These are phyloP conservation scores for Actenoides lindsayi DNA, from an alignment of 2,113 vertebrate genomes.

Conservation along the genomic window DNA sequence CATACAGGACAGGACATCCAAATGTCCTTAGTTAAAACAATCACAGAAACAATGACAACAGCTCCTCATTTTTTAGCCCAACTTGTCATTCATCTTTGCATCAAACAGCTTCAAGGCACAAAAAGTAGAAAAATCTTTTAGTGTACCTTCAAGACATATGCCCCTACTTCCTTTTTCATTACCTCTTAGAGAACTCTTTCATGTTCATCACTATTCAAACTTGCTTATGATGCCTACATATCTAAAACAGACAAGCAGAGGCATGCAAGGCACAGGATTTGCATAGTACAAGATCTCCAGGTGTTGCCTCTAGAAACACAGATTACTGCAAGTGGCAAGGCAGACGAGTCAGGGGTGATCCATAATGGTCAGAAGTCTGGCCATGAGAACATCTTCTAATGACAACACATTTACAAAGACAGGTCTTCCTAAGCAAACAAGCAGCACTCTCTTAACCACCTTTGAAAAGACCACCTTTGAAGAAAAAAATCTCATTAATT, in stretches of 20 bases:
- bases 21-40: background rate
- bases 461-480: background rate
- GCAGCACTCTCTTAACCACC: slow-evolving; percentile 5
- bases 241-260: slow-evolving; percentile 2
- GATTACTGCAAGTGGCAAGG: background rate
- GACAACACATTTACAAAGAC: background rate
- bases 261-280: background rate
- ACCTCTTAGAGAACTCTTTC: background rate
- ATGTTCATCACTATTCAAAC: background rate
- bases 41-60: background rate
- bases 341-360: background rate
- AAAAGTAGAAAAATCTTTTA: background rate
- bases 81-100: background rate
- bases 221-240: slow-evolving; percentile 29
- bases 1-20: background rate
- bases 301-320: background rate
- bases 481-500: slow-evolving; percentile 12
- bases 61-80: background rate
- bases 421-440: slow-evolving; percentile 21
- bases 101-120: background rate
- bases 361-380: background rate
- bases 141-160: background rate
- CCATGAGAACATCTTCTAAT: background rate
- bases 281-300: background rate
- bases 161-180: background rate